Evolutionary conservation across 2,113 vertebrate genomes (phyloP).

Genomic region (Australoheros scitulus): DNA sequence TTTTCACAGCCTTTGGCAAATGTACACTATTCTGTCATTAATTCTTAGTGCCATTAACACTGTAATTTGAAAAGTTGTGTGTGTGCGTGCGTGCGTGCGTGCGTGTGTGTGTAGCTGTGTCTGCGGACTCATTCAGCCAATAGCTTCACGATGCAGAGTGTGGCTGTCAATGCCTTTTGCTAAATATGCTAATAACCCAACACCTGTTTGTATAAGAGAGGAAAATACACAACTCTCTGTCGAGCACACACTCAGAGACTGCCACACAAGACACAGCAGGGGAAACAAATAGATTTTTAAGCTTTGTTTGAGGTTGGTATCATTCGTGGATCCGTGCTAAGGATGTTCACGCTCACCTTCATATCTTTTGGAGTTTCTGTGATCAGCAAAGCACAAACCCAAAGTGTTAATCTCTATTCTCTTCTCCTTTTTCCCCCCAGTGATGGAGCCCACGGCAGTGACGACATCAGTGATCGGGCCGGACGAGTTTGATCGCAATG

Average conservation of each 20-base stretch:
- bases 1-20: constrained; percentile 39
- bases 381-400: background rate
- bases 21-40: constrained; percentile 20
- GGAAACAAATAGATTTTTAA: constrained; percentile 1
- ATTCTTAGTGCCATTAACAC: constrained; percentile 13
- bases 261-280: constrained; percentile 5
- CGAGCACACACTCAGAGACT: constrained; percentile 7
- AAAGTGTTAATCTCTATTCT: background rate
- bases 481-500: constrained; percentile 86
- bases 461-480: constrained; percentile 83
- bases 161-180: constrained; percentile 50
- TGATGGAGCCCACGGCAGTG: constrained; percentile 84
- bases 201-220: constrained; percentile 71
- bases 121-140: constrained; percentile 47
- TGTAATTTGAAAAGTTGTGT: background rate
- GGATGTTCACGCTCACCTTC: background rate
- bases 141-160: constrained; percentile 32
- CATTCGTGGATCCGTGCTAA: background rate
- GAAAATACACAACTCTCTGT: constrained; percentile 29
- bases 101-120: background rate
- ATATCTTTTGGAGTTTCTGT: background rate
- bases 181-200: constrained; percentile 73
- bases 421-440: constrained; percentile 56
- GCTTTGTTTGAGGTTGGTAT: background rate
- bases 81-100: background rate